phyloP scores from a whole-genome alignment of 1,140 invertebrate genomes.

The Hylaeus anthracinus region DNA sequence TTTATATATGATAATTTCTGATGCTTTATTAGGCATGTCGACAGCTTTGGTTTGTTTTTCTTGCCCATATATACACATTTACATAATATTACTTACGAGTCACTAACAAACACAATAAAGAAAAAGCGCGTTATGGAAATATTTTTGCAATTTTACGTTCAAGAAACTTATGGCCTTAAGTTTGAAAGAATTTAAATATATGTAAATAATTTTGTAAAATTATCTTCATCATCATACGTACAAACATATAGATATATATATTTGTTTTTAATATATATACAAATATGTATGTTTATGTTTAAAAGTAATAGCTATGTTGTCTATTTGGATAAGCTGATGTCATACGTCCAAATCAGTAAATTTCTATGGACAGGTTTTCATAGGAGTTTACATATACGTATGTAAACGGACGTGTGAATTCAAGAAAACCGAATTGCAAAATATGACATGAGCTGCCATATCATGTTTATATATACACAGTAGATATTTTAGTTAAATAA shows the following conservation, averaged over 20 bases:
- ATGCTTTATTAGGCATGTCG: slow-evolving; percentile 20
- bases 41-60: slow-evolving; percentile 24
- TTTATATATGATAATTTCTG: slow-evolving; percentile 22
- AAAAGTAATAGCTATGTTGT: slow-evolving; percentile 24
- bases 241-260: background rate
- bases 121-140: background rate
- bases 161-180: background rate
- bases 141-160: slow-evolving; percentile 22
- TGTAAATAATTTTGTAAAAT: slow-evolving; percentile 45
- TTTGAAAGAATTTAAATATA: slow-evolving; percentile 15
- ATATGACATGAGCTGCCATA: slow-evolving; percentile 47
- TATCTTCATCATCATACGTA: background rate
- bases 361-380: slow-evolving; percentile 18
- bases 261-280: background rate
- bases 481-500: slow-evolving; percentile 42
- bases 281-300: slow-evolving; percentile 22
- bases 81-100: slow-evolving; percentile 12
- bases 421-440: slow-evolving; percentile 46
- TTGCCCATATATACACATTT: slow-evolving; percentile 30
- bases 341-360: slow-evolving; percentile 12
- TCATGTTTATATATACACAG: slow-evolving; percentile 30
- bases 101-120: slow-evolving; percentile 15
- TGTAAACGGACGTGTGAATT: background rate
- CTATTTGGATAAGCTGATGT: slow-evolving; percentile 24
- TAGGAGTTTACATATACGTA: slow-evolving; percentile 12